Conservation (phyloP, 2,888 invertebrate genomes). For the Priocnemis perturbator region DNA sequence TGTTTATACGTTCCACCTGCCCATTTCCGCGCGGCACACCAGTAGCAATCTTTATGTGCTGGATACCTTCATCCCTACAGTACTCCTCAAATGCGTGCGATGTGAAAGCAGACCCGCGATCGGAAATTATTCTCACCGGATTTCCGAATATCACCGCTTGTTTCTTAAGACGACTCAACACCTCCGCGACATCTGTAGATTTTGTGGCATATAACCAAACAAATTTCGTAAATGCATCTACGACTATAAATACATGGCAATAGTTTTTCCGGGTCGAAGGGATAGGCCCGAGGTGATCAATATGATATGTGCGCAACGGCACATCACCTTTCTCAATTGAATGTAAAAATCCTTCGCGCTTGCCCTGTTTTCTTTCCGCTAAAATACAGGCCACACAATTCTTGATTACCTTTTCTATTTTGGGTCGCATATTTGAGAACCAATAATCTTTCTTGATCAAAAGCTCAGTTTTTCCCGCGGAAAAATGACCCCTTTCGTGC, state of each 20-base stretch:
- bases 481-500: neutral
- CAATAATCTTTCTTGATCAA: neutral
- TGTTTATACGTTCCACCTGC: slow-evolving; percentile 11
- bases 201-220: neutral
- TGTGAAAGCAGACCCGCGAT: slow-evolving; percentile 13
- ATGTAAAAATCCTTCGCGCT: slow-evolving; percentile 31
- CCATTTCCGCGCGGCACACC: slow-evolving; percentile 10
- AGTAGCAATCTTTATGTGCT: neutral
- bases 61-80: neutral
- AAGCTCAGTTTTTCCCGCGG: neutral
- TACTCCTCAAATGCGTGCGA: neutral
- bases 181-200: neutral
- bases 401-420: neutral
- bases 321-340: neutral
- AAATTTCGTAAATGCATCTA: slow-evolving; percentile 5
- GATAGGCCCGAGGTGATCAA: neutral
- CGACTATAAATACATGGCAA: neutral
- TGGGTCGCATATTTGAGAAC: neutral
- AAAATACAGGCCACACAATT: neutral
- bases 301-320: neutral
- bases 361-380: slow-evolving; percentile 2
- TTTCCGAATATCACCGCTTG: slow-evolving; percentile 12
- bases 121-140: neutral
- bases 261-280: neutral
- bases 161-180: neutral